Evolutionary conservation across 2,888 invertebrate species (phyloP), one percentile per base, ranked within the genome.

Genomic region (Sylvicola fuscatus): DNA sequence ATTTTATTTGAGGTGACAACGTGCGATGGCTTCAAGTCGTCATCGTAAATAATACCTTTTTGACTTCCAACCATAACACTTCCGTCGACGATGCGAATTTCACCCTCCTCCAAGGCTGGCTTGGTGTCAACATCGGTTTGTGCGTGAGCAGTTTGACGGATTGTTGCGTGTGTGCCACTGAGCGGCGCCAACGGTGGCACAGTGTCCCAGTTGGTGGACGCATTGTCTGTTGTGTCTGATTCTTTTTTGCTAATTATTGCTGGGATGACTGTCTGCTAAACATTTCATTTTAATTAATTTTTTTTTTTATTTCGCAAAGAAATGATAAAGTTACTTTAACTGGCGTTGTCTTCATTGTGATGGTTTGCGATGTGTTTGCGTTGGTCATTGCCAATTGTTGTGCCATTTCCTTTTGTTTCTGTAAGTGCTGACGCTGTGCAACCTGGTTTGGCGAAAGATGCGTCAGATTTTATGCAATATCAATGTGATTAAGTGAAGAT

Each of bases 401-500:
- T 32, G 65, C 60, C 33, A 68, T 50, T 38, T 70, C 64, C 44
- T 66, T 61, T 47, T 69, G 64, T 46, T 68, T 63, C 41, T 62
- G 62, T 40, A 65, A 67, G 46, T 72, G 70, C 47, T 76, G 77
- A 2, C 76, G 65, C 46, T 77, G 76, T 2, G 70, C 70, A 39
- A 73, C 72, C 73, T 74, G 48, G 21, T 21, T 21, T 21, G 8
- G 21, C 21, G 8, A 21, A 21, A 21, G n/a, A n/a, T n/a, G n/a
- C n/a, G n/a, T n/a, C n/a, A n/a, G n/a, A n/a, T n/a, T n/a, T n/a
- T n/a, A n/a, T n/a, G n/a, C n/a, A n/a, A n/a, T n/a, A n/a, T n/a
- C n/a, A n/a, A n/a, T n/a, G n/a, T n/a, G n/a, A n/a, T n/a, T n/a
- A n/a, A n/a, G n/a, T n/a, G n/a, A n/a, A 6, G 21, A 8, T 21